phyloP scores from a whole-genome alignment of 2,113 vertebrate genomes.

The Catagonus wagneri region DNA sequence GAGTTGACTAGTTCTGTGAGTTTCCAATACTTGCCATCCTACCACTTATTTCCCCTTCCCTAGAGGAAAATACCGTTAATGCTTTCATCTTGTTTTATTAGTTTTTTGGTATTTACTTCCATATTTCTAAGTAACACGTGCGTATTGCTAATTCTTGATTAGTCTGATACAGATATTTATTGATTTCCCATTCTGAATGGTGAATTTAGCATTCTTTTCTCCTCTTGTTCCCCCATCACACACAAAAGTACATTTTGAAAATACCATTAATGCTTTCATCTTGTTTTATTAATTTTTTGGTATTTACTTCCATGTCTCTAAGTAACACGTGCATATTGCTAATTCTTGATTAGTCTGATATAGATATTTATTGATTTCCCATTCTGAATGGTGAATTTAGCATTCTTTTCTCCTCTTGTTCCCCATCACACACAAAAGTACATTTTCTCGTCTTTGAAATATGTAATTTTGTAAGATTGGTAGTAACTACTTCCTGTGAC shows the following conservation, averaged over 20 bases:
- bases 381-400: not conserved
- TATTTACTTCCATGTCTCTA: conserved; percentile 22
- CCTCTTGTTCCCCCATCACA: not conserved
- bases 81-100: not conserved
- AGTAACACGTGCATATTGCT: not conserved
- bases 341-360: conserved; percentile 31
- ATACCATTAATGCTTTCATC: not conserved
- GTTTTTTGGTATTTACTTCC: conserved; percentile 13
- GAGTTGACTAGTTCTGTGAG: not conserved
- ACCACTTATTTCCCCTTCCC: not conserved
- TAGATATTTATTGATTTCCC: conserved; percentile 10
- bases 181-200: not conserved
- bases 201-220: not conserved
- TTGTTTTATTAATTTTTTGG: not conserved
- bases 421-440: not conserved
- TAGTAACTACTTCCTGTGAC: not conserved
- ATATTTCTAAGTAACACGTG: not conserved
- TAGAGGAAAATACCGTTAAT: conserved; percentile 35
- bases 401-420: not conserved
- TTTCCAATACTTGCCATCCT: not conserved
- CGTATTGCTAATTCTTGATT: not conserved
- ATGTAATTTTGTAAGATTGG: not conserved
- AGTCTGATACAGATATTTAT: conserved; percentile 34
- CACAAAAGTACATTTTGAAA: conserved; percentile 15
- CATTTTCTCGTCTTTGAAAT: not conserved